Conservation (phyloP, 2,113 vertebrate species). For the Phalacrocorax aristotelis region DNA sequence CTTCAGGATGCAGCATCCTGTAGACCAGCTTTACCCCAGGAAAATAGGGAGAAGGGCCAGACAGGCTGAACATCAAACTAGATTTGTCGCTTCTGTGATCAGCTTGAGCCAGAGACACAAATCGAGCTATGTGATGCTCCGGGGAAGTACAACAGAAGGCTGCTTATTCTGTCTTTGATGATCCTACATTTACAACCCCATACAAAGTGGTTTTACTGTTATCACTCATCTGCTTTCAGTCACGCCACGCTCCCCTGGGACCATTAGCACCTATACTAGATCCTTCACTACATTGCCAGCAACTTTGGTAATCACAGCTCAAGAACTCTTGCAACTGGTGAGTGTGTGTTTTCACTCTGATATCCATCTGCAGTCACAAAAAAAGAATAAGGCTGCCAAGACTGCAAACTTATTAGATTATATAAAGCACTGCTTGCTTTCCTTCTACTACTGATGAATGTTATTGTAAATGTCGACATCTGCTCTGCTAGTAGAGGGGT, state of each 20-base stretch:
- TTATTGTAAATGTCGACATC: background rate
- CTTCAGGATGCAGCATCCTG: background rate
- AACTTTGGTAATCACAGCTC: background rate
- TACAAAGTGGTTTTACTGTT: background rate
- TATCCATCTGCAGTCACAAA: background rate
- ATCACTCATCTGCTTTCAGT: background rate
- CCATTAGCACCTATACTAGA: background rate
- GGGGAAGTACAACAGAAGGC: background rate
- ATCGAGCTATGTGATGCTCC: background rate
- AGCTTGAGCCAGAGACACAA: background rate
- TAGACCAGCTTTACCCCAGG: background rate
- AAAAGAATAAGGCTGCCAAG: background rate
- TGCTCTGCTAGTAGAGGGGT: background rate
- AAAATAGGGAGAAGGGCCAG: background rate
- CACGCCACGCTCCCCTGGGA: background rate
- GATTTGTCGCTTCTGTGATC: background rate
- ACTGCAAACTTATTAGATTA: background rate
- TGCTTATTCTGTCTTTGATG: background rate
- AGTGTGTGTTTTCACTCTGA: background rate
- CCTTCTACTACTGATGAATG: fast-evolving
- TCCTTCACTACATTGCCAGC: background rate
- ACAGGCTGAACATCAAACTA: background rate
- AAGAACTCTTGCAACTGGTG: background rate
- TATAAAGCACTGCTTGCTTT: no score
- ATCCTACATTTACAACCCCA: background rate